These are phyloP conservation scores for Sebastes cheni DNA, from an alignment of 2,797 vertebrate genomes.

Conservation along the genomic window DNA sequence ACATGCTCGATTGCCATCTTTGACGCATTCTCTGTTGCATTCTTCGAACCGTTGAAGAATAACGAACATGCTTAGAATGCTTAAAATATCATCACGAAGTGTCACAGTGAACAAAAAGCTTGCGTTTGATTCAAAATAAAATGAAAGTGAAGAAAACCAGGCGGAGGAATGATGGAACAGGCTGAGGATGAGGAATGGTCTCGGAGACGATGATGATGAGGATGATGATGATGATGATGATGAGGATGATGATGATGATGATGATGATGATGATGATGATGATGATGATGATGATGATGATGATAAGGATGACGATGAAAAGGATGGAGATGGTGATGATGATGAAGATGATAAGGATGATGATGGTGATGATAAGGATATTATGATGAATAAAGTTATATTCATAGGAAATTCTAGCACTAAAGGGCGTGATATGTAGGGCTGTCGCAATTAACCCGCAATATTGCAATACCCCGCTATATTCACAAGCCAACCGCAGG, in stretches of 20 bases:
- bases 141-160: constrained; percentile 34
- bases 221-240: background rate
- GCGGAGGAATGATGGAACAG: background rate
- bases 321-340: background rate
- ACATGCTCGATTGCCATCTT: constrained; percentile 73
- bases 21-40: constrained; percentile 72
- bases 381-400: background rate
- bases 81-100: constrained; percentile 61
- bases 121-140: constrained; percentile 46
- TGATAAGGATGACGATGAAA: background rate
- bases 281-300: too few species aligned
- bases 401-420: background rate
- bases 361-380: background rate
- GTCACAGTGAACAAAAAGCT: constrained; percentile 64
- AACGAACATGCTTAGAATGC: constrained; percentile 77
- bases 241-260: background rate
- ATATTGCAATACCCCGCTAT: too few species aligned
- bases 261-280: too few species aligned
- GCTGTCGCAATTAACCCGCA: too few species aligned
- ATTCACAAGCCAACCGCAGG: too few species aligned
- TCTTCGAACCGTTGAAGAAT: constrained; percentile 74
- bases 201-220: background rate
- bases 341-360: background rate
- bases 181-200: background rate
- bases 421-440: background rate